Conservation (phyloP, 2,797 vertebrate species). For the Okamejei kenojei region DNA sequence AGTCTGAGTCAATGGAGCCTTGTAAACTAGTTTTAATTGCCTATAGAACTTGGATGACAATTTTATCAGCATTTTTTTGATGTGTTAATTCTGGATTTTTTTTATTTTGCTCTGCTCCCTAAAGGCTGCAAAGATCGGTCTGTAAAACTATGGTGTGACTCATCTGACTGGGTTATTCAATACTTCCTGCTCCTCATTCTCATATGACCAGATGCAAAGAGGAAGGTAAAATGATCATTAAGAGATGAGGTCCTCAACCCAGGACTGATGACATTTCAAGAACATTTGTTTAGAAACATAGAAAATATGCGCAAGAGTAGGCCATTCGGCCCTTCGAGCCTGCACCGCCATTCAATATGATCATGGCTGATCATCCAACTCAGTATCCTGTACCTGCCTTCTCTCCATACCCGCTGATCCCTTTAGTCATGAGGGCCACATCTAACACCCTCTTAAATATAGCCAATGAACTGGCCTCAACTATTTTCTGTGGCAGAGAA, state of each 20-base stretch:
- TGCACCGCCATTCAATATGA: too few relatives aligned
- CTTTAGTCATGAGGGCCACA: too few relatives aligned
- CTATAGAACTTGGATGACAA: neutral
- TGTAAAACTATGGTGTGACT: neutral
- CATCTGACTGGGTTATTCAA: neutral
- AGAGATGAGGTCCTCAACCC: neutral
- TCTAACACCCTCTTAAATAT: too few relatives aligned
- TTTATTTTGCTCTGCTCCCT: neutral
- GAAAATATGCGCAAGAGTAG: too few relatives aligned
- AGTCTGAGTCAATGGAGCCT: neutral
- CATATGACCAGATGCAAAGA: neutral
- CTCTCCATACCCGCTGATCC: too few relatives aligned
- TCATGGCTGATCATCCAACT: too few relatives aligned
- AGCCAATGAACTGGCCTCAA: too few relatives aligned
- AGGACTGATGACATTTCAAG: neutral
- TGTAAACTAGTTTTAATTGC: neutral
- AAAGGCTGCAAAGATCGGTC: neutral
- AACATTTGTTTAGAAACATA: neutral
- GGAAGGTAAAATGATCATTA: neutral
- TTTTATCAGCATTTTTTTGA: neutral
- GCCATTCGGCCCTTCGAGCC: too few relatives aligned
- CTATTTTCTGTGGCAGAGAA: too few relatives aligned
- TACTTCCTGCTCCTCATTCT: neutral
- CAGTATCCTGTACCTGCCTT: too few relatives aligned
- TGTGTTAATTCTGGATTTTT: neutral